Evolutionary conservation across 2,113 vertebrate species (phyloP).

Genomic region (Varanus komodoensis): DNA sequence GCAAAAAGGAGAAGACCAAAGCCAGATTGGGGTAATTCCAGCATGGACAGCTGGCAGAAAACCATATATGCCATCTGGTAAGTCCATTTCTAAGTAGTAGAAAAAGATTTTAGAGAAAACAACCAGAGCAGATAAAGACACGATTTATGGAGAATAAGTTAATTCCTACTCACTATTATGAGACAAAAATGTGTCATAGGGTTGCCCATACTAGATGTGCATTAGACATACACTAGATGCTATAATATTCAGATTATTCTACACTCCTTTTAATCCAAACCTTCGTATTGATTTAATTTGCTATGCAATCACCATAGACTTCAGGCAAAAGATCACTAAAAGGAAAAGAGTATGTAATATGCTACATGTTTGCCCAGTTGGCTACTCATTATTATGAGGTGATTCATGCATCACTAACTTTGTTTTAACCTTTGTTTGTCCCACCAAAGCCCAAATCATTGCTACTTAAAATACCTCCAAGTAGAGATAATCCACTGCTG

Average conservation of each 20-base stretch:
- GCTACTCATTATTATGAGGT: background rate
- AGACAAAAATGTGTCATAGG: background rate
- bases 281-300: background rate
- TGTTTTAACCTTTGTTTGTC: background rate
- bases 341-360: background rate
- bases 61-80: background rate
- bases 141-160: background rate
- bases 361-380: background rate
- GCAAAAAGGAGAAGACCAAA: background rate
- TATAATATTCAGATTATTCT: background rate
- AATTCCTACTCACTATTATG: background rate
- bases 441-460: background rate
- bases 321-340: background rate
- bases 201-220: background rate
- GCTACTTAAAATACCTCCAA: background rate
- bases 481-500: background rate
- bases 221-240: background rate
- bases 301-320: background rate
- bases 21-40: constrained; percentile 3
- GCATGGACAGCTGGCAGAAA: background rate
- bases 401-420: background rate
- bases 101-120: background rate
- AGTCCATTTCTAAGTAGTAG: background rate
- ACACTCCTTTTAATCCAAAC: background rate
- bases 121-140: background rate